phyloP scores from a whole-genome alignment of 2,797 vertebrate genomes.

The Dicrostonyx torquatus region DNA sequence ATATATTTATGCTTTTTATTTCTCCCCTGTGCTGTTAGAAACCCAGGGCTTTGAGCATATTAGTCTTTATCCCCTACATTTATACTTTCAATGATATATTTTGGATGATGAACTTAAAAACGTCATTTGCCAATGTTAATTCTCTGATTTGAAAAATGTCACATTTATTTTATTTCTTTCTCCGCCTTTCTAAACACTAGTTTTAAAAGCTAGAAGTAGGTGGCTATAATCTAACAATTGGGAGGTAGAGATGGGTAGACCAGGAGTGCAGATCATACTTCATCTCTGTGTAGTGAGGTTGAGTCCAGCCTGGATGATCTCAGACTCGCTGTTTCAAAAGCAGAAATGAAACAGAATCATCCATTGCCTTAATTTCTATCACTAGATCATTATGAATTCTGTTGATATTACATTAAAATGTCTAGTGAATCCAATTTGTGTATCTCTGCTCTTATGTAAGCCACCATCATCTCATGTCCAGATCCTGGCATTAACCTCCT shows the following conservation, averaged over 20 bases:
- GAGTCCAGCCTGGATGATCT: neutral
- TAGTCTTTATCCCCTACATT: neutral
- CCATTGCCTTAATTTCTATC: neutral
- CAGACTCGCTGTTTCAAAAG: neutral
- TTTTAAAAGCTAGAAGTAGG: neutral
- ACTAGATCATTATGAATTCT: neutral
- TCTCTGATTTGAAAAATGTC: neutral
- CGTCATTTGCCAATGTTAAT: neutral
- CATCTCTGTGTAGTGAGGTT: neutral
- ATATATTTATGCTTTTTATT: neutral
- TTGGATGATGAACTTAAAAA: neutral
- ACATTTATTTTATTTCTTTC: conserved; percentile 20
- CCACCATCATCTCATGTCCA: neutral
- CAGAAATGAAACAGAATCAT: neutral
- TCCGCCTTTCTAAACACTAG: neutral
- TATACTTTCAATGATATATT: neutral
- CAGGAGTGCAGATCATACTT: neutral
- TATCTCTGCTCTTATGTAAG: neutral
- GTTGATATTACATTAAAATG: neutral
- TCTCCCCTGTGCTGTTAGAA: neutral
- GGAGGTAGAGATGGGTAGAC: neutral
- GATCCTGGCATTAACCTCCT: neutral
- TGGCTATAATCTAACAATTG: too few relatives aligned
- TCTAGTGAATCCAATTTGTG: neutral
- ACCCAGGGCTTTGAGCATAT: neutral